These are phyloP conservation scores for Chrysocyon brachyurus DNA, from an alignment of 2,797 vertebrate species.

Conservation along the genomic window DNA sequence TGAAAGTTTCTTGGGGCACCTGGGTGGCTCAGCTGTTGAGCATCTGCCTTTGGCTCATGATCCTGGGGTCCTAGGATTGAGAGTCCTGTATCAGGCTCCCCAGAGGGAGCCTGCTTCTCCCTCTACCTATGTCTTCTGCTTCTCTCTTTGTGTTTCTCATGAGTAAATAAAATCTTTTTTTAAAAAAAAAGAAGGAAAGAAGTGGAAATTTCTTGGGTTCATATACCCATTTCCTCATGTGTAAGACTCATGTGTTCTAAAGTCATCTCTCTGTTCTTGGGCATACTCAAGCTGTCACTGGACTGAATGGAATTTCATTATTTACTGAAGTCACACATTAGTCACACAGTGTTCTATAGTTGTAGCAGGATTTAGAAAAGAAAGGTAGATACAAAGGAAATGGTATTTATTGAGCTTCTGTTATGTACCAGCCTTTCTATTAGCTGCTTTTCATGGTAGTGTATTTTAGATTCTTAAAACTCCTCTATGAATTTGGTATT, in stretches of 20 bases:
- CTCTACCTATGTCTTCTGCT: too few species aligned
- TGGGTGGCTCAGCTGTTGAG: too few species aligned
- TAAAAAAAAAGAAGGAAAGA: too few species aligned
- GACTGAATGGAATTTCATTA: neutral
- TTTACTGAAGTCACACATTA: neutral
- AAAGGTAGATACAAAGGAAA: neutral
- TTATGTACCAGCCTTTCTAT: neutral
- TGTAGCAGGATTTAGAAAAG: neutral
- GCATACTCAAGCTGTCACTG: neutral
- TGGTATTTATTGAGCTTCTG: neutral
- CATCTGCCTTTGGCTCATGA: too few species aligned
- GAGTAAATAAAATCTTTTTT: too few species aligned
- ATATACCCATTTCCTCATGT: neutral
- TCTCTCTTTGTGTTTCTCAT: too few species aligned
- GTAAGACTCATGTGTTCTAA: neutral
- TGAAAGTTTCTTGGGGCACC: neutral
- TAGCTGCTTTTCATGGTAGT: slow-evolving; percentile 29
- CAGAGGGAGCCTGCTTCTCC: too few species aligned
- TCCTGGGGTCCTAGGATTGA: too few species aligned
- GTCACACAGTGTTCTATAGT: neutral
- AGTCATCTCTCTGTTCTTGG: neutral
- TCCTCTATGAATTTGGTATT: neutral
- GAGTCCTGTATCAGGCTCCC: too few species aligned
- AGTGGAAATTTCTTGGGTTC: slow-evolving; percentile 22
- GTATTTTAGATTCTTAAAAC: slow-evolving; percentile 42